A percentile compares a stretch with the other conserved stretches of the same genome.
Conservation (phyloP, 2,888 invertebrate species). For the Nysson spinosus region DNA sequence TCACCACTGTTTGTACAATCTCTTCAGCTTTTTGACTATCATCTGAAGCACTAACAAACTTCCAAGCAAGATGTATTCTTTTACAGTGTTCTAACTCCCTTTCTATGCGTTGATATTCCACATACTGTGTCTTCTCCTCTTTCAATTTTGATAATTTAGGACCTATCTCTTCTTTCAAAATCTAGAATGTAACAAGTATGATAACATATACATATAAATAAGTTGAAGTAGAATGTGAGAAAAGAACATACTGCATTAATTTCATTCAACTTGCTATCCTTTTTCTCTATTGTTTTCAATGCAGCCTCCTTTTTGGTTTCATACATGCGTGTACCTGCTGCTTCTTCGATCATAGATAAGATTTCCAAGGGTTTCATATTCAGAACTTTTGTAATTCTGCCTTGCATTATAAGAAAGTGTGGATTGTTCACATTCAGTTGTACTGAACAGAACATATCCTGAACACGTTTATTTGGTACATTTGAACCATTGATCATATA, state of each 20-base stretch:
- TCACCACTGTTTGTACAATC: conserved; percentile 79
- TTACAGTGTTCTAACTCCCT: conserved; percentile 90
- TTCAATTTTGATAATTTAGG: conserved; percentile 92
- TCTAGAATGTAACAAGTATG: conserved; percentile 73
- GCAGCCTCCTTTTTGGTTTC: conserved; percentile 94
- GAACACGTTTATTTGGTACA: conserved; percentile 93
- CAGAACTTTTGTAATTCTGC: conserved; percentile 97
- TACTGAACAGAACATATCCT: conserved; percentile 97
- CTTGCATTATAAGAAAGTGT: conserved; percentile 99
- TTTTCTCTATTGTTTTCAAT: conserved; percentile 92
- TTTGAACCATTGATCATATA: conserved; percentile 96
- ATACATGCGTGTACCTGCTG: conserved; percentile 98
- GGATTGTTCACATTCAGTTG: conserved; percentile 99
- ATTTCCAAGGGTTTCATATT: conserved; percentile 99
- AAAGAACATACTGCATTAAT: conserved; percentile 84
- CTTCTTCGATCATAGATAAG: conserved; percentile 98
- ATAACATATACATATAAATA: not conserved
- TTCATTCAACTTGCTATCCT: conserved; percentile 93
- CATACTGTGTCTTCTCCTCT: conserved; percentile 89
- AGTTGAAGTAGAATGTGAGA: not conserved
- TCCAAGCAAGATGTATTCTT: conserved; percentile 86
- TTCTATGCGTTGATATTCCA: conserved; percentile 92
- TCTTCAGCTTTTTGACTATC: conserved; percentile 79
- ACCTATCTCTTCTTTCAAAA: conserved; percentile 91
- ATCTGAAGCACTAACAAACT: conserved; percentile 81